These are phyloP conservation scores for Chorisops tibialis DNA, from an alignment of 2,888 invertebrate species.

Conservation along the genomic window DNA sequence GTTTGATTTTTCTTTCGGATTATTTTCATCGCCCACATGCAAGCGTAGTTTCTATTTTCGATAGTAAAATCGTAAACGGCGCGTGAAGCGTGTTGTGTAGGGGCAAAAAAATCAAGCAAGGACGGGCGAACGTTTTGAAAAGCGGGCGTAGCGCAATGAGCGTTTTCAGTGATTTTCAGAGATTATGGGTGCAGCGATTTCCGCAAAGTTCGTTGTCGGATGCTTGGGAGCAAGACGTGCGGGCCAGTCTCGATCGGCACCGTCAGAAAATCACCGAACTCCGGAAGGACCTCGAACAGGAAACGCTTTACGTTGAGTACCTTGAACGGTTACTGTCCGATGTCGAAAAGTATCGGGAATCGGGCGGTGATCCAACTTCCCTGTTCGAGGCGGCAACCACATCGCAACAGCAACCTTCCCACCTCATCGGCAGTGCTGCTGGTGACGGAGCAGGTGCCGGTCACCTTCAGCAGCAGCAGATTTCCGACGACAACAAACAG, in stretches of 20 bases:
- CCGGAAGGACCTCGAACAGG: constrained; percentile 83
- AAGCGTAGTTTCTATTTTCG: background rate
- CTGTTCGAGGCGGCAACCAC: constrained; percentile 50
- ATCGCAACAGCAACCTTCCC: constrained; percentile 30
- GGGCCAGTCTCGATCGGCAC: constrained; percentile 84
- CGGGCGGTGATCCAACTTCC: constrained; percentile 51
- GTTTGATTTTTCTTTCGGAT: background rate
- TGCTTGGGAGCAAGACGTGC: constrained; percentile 90
- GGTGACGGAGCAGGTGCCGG: background rate
- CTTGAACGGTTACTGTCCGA: constrained; percentile 79
- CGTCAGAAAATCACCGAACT: constrained; percentile 79
- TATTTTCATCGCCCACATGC: background rate
- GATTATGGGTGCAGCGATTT: constrained; percentile 88
- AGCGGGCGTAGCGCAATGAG: constrained; percentile 57
- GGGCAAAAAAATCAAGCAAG: background rate
- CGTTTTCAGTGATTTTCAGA: constrained; percentile 87
- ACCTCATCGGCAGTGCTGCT: background rate
- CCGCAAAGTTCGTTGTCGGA: constrained; percentile 86
- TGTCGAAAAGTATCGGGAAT: constrained; percentile 75
- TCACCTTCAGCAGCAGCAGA: constrained; percentile 16
- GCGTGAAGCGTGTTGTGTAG: constrained; percentile 2
- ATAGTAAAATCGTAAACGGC: background rate
- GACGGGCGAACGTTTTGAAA: too few species aligned
- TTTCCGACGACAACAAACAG: constrained; percentile 37
- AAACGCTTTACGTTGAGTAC: constrained; percentile 87